Percentiles rank a stretch among this genome's conserved stretches.
phyloP scores from a whole-genome alignment of 1,140 invertebrate species.

The Camponotus vicinus region DNA sequence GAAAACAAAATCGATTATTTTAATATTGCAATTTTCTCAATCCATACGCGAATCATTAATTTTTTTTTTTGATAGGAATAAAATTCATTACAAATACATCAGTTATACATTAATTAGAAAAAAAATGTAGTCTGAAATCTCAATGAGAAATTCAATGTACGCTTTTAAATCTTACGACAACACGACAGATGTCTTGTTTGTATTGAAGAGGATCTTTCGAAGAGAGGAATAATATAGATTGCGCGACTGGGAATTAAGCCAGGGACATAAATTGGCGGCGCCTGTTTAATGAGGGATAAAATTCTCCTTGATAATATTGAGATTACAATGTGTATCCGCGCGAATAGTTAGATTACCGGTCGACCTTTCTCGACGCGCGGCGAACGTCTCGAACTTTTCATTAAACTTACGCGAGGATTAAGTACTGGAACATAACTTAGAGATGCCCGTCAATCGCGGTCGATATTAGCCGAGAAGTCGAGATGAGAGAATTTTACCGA shows the following conservation, averaged over 20 bases:
- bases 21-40: not conserved
- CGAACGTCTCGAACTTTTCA: constrained; percentile 37
- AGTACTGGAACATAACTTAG: constrained; percentile 30
- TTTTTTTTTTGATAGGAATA: not conserved
- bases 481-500: constrained; percentile 30
- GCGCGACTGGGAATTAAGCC: constrained; percentile 27
- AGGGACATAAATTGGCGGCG: constrained; percentile 5
- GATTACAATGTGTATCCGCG: constrained; percentile 44
- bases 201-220: not conserved
- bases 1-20: not conserved
- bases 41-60: not conserved
- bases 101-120: not conserved
- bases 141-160: not conserved
- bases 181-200: not conserved
- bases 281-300: constrained; percentile 17
- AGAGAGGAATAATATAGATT: not conserved
- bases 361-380: constrained; percentile 30
- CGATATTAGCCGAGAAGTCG: not conserved
- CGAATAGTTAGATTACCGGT: constrained; percentile 1
- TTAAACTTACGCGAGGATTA: constrained; percentile 22
- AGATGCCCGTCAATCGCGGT: not conserved
- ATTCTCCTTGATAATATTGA: constrained; percentile 31
- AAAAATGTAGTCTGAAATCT: constrained; percentile 8
- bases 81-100: not conserved
- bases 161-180: not conserved